Conservation (phyloP, 2,113 vertebrate genomes). For the Rhabdornis inornatus region DNA sequence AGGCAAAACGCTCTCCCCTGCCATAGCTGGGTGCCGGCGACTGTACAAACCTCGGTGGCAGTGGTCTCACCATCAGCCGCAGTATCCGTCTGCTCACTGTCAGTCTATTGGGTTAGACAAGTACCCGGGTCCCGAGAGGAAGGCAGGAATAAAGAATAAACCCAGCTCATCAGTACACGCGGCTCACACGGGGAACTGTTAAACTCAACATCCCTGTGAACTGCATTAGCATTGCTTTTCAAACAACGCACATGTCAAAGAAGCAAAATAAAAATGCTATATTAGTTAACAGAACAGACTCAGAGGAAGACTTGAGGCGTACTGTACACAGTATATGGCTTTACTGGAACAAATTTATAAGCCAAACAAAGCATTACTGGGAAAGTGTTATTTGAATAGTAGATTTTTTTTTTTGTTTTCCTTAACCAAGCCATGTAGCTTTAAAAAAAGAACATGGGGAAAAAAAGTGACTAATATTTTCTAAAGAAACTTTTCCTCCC, state of each 20-base stretch:
- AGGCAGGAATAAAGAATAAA: conserved; percentile 84
- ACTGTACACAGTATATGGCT: conserved; percentile 43
- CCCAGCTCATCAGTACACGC: conserved; percentile 71
- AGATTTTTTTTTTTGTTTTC: background rate
- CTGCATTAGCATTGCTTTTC: conserved; percentile 54
- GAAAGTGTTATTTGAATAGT: background rate
- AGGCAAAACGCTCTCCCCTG: background rate
- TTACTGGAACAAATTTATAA: conserved; percentile 35
- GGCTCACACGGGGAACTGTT: background rate
- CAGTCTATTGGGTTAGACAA: conserved; percentile 82
- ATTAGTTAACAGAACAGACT: conserved; percentile 76
- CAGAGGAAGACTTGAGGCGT: conserved; percentile 75
- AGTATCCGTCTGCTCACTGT: conserved; percentile 95
- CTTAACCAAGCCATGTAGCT: conserved; percentile 53
- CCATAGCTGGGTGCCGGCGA: background rate
- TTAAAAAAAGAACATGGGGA: background rate
- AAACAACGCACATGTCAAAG: conserved; percentile 55
- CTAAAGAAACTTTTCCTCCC: background rate
- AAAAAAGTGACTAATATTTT: background rate
- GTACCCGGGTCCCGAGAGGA: conserved; percentile 73
- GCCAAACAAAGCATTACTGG: conserved; percentile 25
- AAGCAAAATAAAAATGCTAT: conserved; percentile 68
- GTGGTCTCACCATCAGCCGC: conserved; percentile 92
- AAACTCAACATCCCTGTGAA: conserved; percentile 34
- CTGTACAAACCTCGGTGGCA: conserved; percentile 90